These are phyloP conservation scores for Sebastes goodei DNA, from an alignment of 2,797 vertebrate genomes.

Conservation along the genomic window DNA sequence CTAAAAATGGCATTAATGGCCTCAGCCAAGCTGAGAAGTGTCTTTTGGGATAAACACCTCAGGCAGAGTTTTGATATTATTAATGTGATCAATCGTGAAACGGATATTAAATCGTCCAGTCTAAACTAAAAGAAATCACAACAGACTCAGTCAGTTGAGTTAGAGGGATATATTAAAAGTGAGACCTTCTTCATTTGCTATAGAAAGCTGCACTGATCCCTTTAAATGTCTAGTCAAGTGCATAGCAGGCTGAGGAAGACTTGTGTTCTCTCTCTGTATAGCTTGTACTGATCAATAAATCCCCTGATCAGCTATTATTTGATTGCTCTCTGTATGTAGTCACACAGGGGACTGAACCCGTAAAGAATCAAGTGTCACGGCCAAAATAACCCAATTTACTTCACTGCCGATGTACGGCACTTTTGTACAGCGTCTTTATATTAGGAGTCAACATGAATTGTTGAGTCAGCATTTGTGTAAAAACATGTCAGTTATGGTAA, in stretches of 20 bases:
- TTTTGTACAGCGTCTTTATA: background rate
- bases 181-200: background rate
- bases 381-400: background rate
- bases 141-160: background rate
- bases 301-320: background rate
- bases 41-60: background rate
- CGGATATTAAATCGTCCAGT: background rate
- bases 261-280: background rate
- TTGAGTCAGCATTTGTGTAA: background rate
- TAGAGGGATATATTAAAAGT: background rate
- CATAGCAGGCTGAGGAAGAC: no score
- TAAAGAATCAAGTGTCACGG: background rate
- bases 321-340: background rate
- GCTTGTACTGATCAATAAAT: background rate
- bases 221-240: background rate
- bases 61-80: background rate
- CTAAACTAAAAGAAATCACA: background rate
- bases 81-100: background rate
- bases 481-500: background rate
- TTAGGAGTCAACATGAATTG: background rate
- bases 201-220: background rate
- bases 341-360: background rate
- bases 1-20: background rate
- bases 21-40: background rate
- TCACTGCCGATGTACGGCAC: background rate